These are phyloP conservation scores for Terrapene triunguis DNA, from an alignment of 2,113 vertebrate genomes.

Conservation along the genomic window DNA sequence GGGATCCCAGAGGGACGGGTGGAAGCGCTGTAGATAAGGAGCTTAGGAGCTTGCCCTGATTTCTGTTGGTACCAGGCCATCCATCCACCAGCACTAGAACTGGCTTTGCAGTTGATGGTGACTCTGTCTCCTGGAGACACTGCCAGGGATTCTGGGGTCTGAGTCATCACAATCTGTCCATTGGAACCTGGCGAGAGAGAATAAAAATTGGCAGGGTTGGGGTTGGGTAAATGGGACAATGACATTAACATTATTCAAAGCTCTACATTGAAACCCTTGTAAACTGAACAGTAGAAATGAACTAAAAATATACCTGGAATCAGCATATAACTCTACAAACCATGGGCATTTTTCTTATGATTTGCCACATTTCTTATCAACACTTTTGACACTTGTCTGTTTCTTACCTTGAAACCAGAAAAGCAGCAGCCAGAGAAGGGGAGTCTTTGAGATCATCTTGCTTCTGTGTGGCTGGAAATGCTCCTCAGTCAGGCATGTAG, in stretches of 20 bases:
- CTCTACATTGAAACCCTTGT: background rate
- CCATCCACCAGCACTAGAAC: background rate
- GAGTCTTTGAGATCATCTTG: background rate
- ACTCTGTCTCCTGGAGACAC: constrained; percentile 25
- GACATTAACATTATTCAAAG: background rate
- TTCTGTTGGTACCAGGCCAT: constrained; percentile 64
- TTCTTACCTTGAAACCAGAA: background rate
- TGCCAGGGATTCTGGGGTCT: constrained; percentile 45
- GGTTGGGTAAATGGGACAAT: background rate
- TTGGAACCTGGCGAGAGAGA: constrained; percentile 50
- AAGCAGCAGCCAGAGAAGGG: background rate
- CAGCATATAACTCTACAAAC: background rate
- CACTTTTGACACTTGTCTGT: background rate
- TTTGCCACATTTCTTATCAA: background rate
- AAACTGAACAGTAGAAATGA: background rate
- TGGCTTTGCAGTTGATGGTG: constrained; percentile 58
- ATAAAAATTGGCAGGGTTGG: background rate
- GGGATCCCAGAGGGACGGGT: too few species aligned
- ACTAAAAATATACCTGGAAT: background rate
- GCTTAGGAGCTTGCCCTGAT: too few species aligned
- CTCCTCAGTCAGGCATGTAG: fast-evolving
- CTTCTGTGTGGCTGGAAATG: background rate
- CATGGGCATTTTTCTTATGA: background rate
- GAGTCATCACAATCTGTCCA: constrained; percentile 69
- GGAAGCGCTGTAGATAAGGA: fast-evolving